A percentile compares a stretch with the other conserved stretches of the same genome.
These are phyloP conservation scores for Sebastes wilsoni DNA, from an alignment of 2,797 vertebrate genomes.

Conservation along the genomic window DNA sequence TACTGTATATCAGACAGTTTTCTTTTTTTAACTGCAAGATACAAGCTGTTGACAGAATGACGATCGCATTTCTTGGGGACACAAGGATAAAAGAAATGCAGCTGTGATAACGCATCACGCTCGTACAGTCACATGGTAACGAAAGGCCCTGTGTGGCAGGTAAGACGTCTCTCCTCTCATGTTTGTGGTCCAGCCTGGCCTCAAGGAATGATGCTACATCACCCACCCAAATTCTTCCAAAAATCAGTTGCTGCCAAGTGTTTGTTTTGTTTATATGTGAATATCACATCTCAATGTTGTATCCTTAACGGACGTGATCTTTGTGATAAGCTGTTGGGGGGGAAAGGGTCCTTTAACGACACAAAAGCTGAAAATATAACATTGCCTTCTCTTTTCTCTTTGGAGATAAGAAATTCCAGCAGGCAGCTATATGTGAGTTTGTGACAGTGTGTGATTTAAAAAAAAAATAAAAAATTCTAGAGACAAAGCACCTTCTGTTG, in stretches of 20 bases:
- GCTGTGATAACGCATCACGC: conserved; percentile 18
- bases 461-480: conserved; percentile 16
- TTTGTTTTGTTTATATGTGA: conserved; percentile 73
- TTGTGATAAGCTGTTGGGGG: conserved; percentile 67
- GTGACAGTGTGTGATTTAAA: conserved; percentile 63
- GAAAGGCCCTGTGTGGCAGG: conserved; percentile 33
- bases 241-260: conserved; percentile 66
- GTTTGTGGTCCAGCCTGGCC: conserved; percentile 45
- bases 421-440: conserved; percentile 77
- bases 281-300: conserved; percentile 78
- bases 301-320: conserved; percentile 66
- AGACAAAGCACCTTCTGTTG: conserved; percentile 75
- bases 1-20: conserved; percentile 33
- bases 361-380: conserved; percentile 68
- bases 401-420: conserved; percentile 69
- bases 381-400: conserved; percentile 69
- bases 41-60: conserved; percentile 36
- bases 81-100: conserved; percentile 46
- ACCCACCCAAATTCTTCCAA: conserved; percentile 67
- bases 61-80: conserved; percentile 55
- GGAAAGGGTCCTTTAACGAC: conserved; percentile 39
- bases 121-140: conserved; percentile 5
- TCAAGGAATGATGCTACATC: conserved; percentile 30
- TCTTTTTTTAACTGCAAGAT: conserved; percentile 19
- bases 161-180: conserved; percentile 14